Conservation (phyloP, 2,113 vertebrate species). For the Tautogolabrus adspersus region DNA sequence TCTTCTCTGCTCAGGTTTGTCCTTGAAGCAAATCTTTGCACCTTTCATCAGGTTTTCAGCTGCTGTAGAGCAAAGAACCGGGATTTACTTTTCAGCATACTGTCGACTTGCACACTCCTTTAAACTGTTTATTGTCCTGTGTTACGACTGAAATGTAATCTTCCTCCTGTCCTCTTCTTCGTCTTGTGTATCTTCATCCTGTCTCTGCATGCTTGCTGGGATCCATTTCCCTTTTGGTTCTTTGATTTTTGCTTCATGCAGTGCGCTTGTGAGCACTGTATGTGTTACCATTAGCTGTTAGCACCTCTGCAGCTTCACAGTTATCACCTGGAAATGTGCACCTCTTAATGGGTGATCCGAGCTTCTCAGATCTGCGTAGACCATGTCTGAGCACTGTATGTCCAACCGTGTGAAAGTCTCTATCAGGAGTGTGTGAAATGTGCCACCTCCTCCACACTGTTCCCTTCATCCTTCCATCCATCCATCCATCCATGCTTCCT, state of each 20-base stretch:
- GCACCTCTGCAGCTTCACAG: conserved; percentile 50
- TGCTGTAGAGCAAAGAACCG: background rate
- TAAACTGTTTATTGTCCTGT: background rate
- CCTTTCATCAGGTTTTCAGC: background rate
- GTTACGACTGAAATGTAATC: background rate
- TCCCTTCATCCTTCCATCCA: conserved; percentile 23
- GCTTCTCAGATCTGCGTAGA: conserved; percentile 30
- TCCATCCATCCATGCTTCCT: conserved; percentile 7
- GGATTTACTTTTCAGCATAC: background rate
- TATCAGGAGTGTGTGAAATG: conserved; percentile 78
- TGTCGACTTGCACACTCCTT: background rate
- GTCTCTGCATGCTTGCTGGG: background rate
- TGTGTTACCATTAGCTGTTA: conserved; percentile 39
- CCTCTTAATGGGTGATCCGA: conserved; percentile 38
- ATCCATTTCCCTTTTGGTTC: conserved; percentile 27
- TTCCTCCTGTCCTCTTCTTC: too few species aligned
- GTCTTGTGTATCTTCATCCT: background rate
- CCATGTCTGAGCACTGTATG: conserved; percentile 56
- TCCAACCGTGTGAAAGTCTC: conserved; percentile 44
- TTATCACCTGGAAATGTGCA: conserved; percentile 68
- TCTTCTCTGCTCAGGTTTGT: background rate
- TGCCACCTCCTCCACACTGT: conserved; percentile 59
- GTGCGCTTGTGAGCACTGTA: background rate
- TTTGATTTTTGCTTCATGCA: conserved; percentile 4
- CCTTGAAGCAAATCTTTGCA: background rate